These are phyloP conservation scores for Leuciscus idus DNA, from an alignment of 2,113 vertebrate genomes.

Conservation along the genomic window DNA sequence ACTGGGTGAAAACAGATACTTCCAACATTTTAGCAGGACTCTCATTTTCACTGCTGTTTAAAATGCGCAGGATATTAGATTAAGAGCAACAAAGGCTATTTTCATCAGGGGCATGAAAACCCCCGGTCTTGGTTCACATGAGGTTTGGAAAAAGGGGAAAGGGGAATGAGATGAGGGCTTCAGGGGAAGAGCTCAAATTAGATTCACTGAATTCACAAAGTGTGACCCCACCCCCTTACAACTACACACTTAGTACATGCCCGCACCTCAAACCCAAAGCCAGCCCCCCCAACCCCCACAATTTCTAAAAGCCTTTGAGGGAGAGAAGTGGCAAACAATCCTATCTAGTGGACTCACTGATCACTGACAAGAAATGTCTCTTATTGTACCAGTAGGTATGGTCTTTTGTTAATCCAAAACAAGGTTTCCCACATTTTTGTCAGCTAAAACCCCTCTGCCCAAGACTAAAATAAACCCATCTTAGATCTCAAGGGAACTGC, in stretches of 20 bases:
- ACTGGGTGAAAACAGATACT: slow-evolving; percentile 49
- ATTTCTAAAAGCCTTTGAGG: slow-evolving; percentile 73
- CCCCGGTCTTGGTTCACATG: slow-evolving; percentile 60
- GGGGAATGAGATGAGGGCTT: slow-evolving; percentile 59
- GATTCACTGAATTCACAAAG: slow-evolving; percentile 79
- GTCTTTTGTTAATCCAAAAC: neutral
- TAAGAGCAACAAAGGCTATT: slow-evolving; percentile 71
- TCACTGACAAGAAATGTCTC: neutral
- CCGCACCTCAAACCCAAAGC: slow-evolving; percentile 69
- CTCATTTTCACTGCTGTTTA: slow-evolving; percentile 55
- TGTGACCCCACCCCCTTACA: slow-evolving; percentile 62
- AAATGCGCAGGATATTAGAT: slow-evolving; percentile 66
- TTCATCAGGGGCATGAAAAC: slow-evolving; percentile 65
- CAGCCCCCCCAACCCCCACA: slow-evolving; percentile 64
- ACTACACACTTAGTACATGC: slow-evolving; percentile 39
- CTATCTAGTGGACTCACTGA: slow-evolving; percentile 65
- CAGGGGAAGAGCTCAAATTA: slow-evolving; percentile 74
- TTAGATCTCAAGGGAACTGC: neutral
- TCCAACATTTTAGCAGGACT: slow-evolving; percentile 47
- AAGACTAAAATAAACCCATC: neutral
- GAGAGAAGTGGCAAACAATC: slow-evolving; percentile 67
- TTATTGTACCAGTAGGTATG: neutral
- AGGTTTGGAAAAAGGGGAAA: slow-evolving; percentile 63
- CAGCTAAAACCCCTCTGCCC: neutral
- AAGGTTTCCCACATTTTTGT: too few species aligned